phyloP scores from a whole-genome alignment of 2,888 invertebrate genomes.

The Subacronicta megacephala region DNA sequence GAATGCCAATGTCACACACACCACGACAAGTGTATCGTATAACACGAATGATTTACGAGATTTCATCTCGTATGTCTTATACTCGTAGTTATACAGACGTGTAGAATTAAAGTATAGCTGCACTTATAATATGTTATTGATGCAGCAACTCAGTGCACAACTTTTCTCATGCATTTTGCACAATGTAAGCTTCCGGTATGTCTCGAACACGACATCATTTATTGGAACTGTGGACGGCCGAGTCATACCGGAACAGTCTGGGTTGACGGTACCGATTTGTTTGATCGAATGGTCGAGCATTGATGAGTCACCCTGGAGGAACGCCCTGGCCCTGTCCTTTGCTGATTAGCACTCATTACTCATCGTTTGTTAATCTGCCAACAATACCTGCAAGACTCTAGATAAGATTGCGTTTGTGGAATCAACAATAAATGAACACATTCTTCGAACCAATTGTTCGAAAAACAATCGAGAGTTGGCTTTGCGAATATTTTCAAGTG shows the following conservation, averaged over 20 bases:
- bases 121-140: constrained; percentile 46
- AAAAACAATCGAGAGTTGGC: constrained; percentile 8
- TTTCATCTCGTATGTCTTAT: constrained; percentile 50
- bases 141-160: constrained; percentile 37
- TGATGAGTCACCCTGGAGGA: constrained; percentile 79
- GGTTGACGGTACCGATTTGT: constrained; percentile 64
- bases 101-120: constrained; percentile 30
- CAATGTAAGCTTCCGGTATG: constrained; percentile 60
- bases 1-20: constrained; percentile 81
- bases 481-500: background rate
- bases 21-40: constrained; percentile 60
- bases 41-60: constrained; percentile 55
- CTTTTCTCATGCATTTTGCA: constrained; percentile 63
- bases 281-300: constrained; percentile 56
- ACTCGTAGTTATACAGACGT: constrained; percentile 19
- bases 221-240: constrained; percentile 49
- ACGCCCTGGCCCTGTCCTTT: constrained; percentile 79
- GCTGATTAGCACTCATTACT: constrained; percentile 83
- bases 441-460: constrained; percentile 2
- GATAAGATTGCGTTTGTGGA: constrained; percentile 70
- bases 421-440: constrained; percentile 58
- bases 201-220: constrained; percentile 48
- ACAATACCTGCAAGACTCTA: constrained; percentile 57
- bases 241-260: constrained; percentile 72
- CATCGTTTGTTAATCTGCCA: constrained; percentile 78